These are phyloP conservation scores for Rhodophaea formosa DNA, from an alignment of 2,888 invertebrate genomes.

Conservation along the genomic window DNA sequence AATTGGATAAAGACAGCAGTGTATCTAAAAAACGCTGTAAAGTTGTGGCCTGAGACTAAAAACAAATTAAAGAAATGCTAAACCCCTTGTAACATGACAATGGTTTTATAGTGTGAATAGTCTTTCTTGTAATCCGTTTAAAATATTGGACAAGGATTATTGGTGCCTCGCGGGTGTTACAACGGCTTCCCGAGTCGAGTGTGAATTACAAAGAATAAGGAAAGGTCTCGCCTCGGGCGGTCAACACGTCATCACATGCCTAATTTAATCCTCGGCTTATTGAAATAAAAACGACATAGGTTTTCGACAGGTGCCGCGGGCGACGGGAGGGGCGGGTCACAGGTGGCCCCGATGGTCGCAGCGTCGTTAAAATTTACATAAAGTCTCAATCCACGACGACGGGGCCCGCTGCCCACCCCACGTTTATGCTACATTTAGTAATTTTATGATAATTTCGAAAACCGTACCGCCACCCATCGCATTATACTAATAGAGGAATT, in stretches of 20 bases:
- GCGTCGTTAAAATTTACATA: conserved; percentile 82
- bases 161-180: conserved; percentile 11
- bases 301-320: conserved; percentile 77
- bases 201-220: conserved; percentile 45
- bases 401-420: conserved; percentile 74
- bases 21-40: too few relatives aligned
- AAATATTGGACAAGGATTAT: conserved; percentile 32
- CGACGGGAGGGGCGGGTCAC: conserved; percentile 61
- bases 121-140: conserved; percentile 23
- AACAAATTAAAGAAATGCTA: neutral
- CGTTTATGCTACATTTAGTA: conserved; percentile 82
- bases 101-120: conserved; percentile 21
- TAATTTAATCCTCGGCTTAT: conserved; percentile 79
- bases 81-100: conserved; percentile 10
- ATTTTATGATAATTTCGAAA: conserved; percentile 82
- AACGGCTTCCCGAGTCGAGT: conserved; percentile 35
- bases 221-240: conserved; percentile 42
- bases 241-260: conserved; percentile 68
- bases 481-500: conserved; percentile 80
- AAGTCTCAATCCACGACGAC: conserved; percentile 79
- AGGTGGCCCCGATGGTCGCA: conserved; percentile 80
- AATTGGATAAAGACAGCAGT: too few relatives aligned
- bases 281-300: conserved; percentile 81
- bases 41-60: too few relatives aligned
- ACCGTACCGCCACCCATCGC: conserved; percentile 80